These are phyloP conservation scores for Nibea coibor DNA, from an alignment of 2,113 vertebrate genomes.

Conservation along the genomic window DNA sequence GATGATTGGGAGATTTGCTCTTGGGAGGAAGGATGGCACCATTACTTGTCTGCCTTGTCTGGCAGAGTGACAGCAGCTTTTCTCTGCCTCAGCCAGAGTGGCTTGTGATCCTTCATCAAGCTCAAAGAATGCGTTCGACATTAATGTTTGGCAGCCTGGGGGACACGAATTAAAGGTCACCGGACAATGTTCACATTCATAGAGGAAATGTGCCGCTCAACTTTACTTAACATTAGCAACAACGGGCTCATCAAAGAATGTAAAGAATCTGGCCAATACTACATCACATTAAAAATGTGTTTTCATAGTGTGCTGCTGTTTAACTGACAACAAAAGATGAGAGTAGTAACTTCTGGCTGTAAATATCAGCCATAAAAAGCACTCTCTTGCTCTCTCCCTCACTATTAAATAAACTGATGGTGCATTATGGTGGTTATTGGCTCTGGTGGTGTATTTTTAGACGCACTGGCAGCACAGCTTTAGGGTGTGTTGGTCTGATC, in stretches of 20 bases:
- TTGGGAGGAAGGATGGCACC: constrained; percentile 37
- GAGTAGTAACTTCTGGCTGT: background rate
- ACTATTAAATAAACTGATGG: background rate
- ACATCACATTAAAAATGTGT: background rate
- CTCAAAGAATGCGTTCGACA: constrained; percentile 9
- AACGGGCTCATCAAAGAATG: background rate
- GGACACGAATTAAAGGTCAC: constrained; percentile 47
- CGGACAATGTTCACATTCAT: constrained; percentile 50
- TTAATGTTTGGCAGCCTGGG: constrained; percentile 31
- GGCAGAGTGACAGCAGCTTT: constrained; percentile 40
- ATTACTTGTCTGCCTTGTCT: constrained; percentile 19
- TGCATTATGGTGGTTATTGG: too few species aligned
- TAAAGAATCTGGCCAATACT: constrained; percentile 1
- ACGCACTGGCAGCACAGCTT: background rate
- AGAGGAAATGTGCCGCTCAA: constrained; percentile 6
- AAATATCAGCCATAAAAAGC: background rate
- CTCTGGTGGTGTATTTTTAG: too few species aligned
- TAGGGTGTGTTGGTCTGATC: background rate
- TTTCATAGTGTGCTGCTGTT: constrained; percentile 3
- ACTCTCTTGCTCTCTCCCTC: background rate
- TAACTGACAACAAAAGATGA: background rate
- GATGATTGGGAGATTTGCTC: constrained; percentile 53
- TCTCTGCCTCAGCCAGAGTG: constrained; percentile 28
- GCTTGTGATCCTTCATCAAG: constrained; percentile 30
- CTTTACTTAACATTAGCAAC: background rate